phyloP scores from a whole-genome alignment of 2,113 vertebrate genomes.

The Emydocephalus ijimae region DNA sequence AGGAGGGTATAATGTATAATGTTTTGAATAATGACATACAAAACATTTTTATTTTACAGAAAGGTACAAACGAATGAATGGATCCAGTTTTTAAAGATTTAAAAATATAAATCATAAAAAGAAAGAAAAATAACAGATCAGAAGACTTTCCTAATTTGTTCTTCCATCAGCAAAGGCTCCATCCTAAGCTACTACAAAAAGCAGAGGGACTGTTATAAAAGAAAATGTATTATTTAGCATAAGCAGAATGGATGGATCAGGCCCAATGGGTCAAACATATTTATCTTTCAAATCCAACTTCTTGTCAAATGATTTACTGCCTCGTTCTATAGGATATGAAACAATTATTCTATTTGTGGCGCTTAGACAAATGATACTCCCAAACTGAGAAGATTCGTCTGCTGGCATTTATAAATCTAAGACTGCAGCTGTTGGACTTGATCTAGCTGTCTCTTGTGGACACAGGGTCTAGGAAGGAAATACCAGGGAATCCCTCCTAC shows the following conservation, averaged over 20 bases:
- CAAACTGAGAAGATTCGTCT: conserved; percentile 46
- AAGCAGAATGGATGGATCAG: conserved; percentile 35
- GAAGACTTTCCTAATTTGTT: not conserved
- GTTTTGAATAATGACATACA: not conserved
- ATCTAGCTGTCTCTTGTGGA: conserved; percentile 13
- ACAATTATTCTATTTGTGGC: conserved; percentile 56
- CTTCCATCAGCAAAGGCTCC: not conserved
- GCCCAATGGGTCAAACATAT: conserved; percentile 51
- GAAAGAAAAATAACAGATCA: not conserved
- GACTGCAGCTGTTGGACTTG: not conserved
- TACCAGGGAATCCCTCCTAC: not conserved
- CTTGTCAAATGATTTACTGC: conserved; percentile 56
- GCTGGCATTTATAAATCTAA: conserved; percentile 38
- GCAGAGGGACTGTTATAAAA: not conserved
- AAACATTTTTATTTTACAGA: not conserved
- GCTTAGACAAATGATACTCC: conserved; percentile 47
- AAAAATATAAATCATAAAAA: not conserved
- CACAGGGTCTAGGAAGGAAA: not conserved
- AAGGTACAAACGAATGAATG: not conserved
- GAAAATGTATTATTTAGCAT: conserved; percentile 15
- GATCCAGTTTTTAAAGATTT: not conserved
- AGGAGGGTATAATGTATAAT: not conserved
- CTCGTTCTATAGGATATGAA: conserved; percentile 41
- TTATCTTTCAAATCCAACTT: conserved; percentile 55
- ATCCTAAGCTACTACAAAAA: not conserved